Evolutionary conservation across 2,888 invertebrate species (phyloP).

Genomic region (Lasioglossum malachurum): DNA sequence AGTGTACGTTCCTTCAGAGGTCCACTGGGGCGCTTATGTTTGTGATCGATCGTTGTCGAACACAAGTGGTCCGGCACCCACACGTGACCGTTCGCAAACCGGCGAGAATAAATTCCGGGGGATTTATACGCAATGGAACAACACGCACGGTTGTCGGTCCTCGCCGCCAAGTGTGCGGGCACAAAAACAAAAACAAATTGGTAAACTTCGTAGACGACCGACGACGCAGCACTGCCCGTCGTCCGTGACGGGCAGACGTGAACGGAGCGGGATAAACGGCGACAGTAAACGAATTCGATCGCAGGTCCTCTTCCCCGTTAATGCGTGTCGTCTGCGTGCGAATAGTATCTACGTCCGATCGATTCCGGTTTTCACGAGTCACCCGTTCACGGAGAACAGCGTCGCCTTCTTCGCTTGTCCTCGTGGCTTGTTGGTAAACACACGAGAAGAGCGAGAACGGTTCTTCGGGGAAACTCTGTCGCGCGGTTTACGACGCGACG

Average conservation of each 20-base stretch:
- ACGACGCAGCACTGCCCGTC: conserved; percentile 46
- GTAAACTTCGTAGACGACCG: conserved; percentile 11
- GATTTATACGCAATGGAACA: no score
- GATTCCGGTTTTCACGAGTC: not conserved
- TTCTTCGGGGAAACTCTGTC: not conserved
- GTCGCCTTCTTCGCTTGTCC: not conserved
- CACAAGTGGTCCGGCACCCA: conserved; percentile 42
- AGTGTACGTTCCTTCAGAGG: conserved; percentile 8
- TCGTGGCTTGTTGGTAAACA: conserved; percentile 34
- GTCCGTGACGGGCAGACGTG: conserved; percentile 58
- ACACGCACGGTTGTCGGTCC: not conserved
- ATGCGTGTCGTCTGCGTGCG: no score
- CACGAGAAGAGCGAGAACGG: conserved; percentile 31
- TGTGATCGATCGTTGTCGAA: conserved; percentile 20
- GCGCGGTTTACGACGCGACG: conserved; percentile 19
- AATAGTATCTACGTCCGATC: not conserved
- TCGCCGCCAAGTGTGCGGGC: not conserved
- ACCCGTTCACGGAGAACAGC: not conserved
- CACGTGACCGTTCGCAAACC: conserved; percentile 50
- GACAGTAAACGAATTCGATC: conserved; percentile 11
- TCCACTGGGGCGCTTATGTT: conserved; percentile 16
- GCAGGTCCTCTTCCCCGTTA: conserved; percentile 1
- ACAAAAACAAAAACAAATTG: not conserved
- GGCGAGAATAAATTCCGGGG: conserved; percentile 5
- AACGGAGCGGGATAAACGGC: not conserved